phyloP scores from a whole-genome alignment of 2,797 vertebrate genomes.

The Pipistrellus pipistrellus region DNA sequence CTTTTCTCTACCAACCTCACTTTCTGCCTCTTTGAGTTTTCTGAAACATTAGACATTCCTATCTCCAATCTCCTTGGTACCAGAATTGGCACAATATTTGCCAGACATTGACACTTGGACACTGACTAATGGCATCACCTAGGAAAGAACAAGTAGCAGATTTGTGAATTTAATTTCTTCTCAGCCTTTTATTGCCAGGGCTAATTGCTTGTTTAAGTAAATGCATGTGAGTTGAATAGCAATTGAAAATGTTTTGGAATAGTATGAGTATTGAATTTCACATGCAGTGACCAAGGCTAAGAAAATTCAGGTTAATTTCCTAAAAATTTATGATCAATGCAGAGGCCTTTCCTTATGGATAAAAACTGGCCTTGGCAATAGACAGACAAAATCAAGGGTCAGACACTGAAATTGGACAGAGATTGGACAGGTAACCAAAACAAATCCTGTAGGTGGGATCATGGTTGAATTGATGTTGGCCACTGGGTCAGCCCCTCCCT shows the following conservation, averaged over 20 bases:
- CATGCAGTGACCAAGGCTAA: slow-evolving; percentile 64
- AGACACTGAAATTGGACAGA: neutral
- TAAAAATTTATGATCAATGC: slow-evolving; percentile 73
- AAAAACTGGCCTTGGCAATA: slow-evolving; percentile 56
- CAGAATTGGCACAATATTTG: slow-evolving; percentile 62
- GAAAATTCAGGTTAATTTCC: slow-evolving; percentile 77
- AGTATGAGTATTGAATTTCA: slow-evolving; percentile 73
- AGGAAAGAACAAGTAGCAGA: slow-evolving; percentile 65
- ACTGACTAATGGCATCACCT: slow-evolving; percentile 67
- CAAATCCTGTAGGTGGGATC: neutral
- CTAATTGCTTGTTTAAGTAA: slow-evolving; percentile 81
- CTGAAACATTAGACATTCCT: slow-evolving; percentile 56
- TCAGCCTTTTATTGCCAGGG: slow-evolving; percentile 65
- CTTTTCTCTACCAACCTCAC: slow-evolving; percentile 29
- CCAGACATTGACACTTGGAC: slow-evolving; percentile 39
- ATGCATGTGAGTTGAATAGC: slow-evolving; percentile 73
- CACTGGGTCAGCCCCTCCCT: neutral
- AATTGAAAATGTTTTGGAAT: slow-evolving; percentile 72
- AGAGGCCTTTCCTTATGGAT: slow-evolving; percentile 47
- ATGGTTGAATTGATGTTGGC: neutral
- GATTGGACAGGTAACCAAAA: neutral
- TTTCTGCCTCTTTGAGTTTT: slow-evolving; percentile 42
- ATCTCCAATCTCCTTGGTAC: slow-evolving; percentile 31
- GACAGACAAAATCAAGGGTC: slow-evolving; percentile 36
- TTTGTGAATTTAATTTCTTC: slow-evolving; percentile 74